Percentiles rank a stretch among this genome's conserved stretches.
These are phyloP conservation scores for Leptodactylus fallax DNA, from an alignment of 2,797 vertebrate species.

Conservation along the genomic window DNA sequence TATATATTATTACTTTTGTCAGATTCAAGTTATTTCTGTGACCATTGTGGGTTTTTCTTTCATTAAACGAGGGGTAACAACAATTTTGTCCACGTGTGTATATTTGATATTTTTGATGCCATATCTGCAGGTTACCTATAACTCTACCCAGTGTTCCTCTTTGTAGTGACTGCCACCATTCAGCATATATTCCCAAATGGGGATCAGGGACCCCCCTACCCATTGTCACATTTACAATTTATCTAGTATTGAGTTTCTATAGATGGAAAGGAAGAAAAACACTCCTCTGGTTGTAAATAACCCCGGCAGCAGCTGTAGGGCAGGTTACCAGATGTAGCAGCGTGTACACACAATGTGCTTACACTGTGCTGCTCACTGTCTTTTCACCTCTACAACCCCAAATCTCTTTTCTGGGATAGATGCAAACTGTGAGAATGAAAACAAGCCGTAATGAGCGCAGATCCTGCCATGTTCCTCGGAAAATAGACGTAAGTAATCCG, in stretches of 20 bases:
- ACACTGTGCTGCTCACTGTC: constrained; percentile 5
- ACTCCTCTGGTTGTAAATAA: constrained; percentile 4
- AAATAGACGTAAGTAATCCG: constrained; percentile 61
- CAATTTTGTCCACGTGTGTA: too few species aligned
- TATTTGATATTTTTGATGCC: background rate
- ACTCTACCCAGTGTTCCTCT: background rate
- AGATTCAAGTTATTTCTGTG: too few species aligned
- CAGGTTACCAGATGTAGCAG: constrained; percentile 29
- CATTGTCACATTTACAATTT: background rate
- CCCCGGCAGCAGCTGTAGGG: background rate
- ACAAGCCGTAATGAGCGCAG: constrained; percentile 63
- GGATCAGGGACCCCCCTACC: background rate
- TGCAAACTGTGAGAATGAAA: constrained; percentile 59
- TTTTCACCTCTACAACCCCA: constrained; percentile 44
- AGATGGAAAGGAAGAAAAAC: background rate
- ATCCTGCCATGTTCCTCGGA: constrained; percentile 65
- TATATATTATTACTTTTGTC: too few species aligned
- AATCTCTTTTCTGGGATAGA: constrained; percentile 21
- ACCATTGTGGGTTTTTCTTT: too few species aligned
- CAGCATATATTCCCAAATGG: background rate
- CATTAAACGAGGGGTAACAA: too few species aligned
- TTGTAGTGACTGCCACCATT: background rate
- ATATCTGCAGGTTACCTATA: background rate
- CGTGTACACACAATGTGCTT: constrained; percentile 27
- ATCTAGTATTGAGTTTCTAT: background rate